Evolutionary conservation across 1,140 invertebrate species (phyloP).

Genomic region (Pseudomyrmex sp.): DNA sequence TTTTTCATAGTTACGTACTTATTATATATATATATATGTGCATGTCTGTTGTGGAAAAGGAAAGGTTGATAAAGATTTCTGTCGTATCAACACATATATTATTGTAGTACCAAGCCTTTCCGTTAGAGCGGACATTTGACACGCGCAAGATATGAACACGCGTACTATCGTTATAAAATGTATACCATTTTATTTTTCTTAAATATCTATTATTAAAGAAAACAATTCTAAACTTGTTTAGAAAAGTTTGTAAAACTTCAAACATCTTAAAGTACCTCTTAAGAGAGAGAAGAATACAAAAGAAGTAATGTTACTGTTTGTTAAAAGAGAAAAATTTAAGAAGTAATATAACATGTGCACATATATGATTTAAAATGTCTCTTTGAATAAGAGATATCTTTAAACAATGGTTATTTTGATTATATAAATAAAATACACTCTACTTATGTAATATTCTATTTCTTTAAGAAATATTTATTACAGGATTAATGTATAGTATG

Average conservation of each 20-base stretch:
- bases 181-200: not conserved
- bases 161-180: not conserved
- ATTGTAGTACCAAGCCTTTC: slow-evolving; percentile 10
- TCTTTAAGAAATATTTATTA: too few relatives aligned
- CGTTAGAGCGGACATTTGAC: slow-evolving; percentile 11
- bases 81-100: slow-evolving; percentile 6
- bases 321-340: too few relatives aligned
- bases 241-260: not conserved
- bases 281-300: too few relatives aligned
- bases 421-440: too few relatives aligned
- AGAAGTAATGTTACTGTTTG: too few relatives aligned
- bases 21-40: not conserved
- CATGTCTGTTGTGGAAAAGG: not conserved
- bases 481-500: too few relatives aligned
- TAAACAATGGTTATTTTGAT: too few relatives aligned
- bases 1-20: not conserved
- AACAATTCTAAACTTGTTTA: not conserved
- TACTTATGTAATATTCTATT: too few relatives aligned
- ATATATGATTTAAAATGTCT: too few relatives aligned
- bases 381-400: too few relatives aligned
- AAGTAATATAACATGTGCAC: too few relatives aligned
- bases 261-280: too few relatives aligned
- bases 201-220: not conserved
- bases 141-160: not conserved
- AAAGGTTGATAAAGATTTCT: slow-evolving; percentile 29